Base-by-base conservation (phyloP, 1,140 invertebrate genomes). In the Drosophila sucinea region DNA sequence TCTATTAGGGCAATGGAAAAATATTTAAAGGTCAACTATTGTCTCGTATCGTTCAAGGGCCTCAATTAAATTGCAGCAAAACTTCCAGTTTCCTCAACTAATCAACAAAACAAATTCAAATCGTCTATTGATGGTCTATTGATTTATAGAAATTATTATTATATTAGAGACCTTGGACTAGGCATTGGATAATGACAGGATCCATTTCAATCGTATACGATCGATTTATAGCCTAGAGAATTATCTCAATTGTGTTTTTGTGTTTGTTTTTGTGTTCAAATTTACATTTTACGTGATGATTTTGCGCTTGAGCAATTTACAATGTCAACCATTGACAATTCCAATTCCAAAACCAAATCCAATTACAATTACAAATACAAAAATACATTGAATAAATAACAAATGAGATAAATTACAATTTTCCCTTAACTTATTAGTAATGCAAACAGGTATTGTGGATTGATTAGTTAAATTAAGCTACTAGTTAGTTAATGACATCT, bases 171-270 rank as follows among this genome's bases (percentile, higher is more conserved):
- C 75, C 75, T 78, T 78, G 75, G 74, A 71, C 75, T 78, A 78
- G 74, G 75, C 75, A 78, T 77, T 78, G 75, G 68, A 77, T 78
- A 78, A 71, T 77, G 74, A 56, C 75, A 78, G 74, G 54, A 47
- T 30, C 68, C 65, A 68, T 72, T 77, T 17, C 75, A 78, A 77
- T 70, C 57, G 58, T 61, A 17, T 17, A 77, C 57, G 55, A 47
- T 67, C 41, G 25, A 74, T 74, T 74, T 67, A 47, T 73, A 61
- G 60, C 27, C 29, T 44, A 64, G 30, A 30, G 27, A 63, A 44
- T 27, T 32, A 51, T 47, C 60, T 75, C 60, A 44, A 65, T 65
- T 70, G 57, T 17, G 40, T 17, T 41, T 74, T 67, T 30, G 2
- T 30, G 2, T 38, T n/a, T 38, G 3, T 38, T 38, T 38, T 11